Percentiles rank a stretch among this genome's conserved stretches.
These are phyloP conservation scores for Campylomormyrus numenius DNA, from an alignment of 2,113 vertebrate genomes.

Conservation along the genomic window DNA sequence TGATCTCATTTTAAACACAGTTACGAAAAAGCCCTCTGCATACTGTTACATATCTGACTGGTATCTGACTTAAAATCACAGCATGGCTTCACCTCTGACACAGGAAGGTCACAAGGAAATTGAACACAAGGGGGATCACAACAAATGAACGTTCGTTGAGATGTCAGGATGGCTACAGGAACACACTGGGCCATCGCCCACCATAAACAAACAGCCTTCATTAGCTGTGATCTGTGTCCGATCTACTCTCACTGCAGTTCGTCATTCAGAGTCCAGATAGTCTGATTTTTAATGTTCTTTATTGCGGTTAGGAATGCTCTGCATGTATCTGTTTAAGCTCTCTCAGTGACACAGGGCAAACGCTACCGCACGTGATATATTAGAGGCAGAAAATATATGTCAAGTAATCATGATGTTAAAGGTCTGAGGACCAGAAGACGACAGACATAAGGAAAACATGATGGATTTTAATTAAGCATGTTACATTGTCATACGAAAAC, in stretches of 20 bases:
- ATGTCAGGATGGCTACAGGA: neutral
- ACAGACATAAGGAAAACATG: neutral
- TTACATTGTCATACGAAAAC: neutral
- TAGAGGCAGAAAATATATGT: neutral
- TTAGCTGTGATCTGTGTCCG: neutral
- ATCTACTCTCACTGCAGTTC: neutral
- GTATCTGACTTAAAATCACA: neutral
- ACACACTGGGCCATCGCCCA: neutral
- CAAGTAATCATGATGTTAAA: neutral
- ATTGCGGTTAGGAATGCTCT: neutral
- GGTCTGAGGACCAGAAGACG: neutral
- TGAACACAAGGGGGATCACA: neutral
- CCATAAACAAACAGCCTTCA: neutral
- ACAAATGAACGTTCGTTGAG: neutral
- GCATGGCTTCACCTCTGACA: neutral
- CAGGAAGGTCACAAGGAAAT: neutral
- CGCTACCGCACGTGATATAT: neutral
- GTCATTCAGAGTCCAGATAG: neutral
- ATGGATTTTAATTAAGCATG: neutral
- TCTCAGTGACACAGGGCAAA: neutral
- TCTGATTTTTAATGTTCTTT: neutral
- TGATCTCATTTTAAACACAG: neutral
- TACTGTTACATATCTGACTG: neutral
- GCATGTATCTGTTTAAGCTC: neutral
- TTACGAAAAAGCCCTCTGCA: neutral